Base-by-base conservation (phyloP, 1,140 invertebrate species). In the Cryptotermes secundus region DNA sequence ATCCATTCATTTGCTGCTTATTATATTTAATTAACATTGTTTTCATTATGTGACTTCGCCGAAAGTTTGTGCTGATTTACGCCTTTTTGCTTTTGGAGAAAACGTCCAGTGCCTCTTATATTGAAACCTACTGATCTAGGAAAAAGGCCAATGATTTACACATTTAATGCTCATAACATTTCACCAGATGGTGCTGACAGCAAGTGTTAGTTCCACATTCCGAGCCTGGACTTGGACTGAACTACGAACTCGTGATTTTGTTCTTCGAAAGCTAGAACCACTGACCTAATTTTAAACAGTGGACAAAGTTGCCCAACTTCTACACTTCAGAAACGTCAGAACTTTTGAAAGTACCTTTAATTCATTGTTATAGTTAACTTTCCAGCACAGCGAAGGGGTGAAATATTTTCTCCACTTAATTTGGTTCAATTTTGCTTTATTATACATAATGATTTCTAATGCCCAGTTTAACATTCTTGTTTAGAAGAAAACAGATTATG, bases 211-310 rank as follows among this genome's bases (percentile, higher is more conserved):
- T 24, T 59, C 53, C 24, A 19, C 53, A 59, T 59, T 59, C 53
- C 59, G 0, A 72, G 59, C 59, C 9, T 59, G 53, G 19, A 59
- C 53, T 59, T 19, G 19, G 53, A 26, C 3, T 31, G n/a, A n/a
- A 65, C 59, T n/a, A 31, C 59, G 1, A 72, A 72, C 59, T 72
- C 31, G 59, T 31, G 59, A 31, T 31, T n/a, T 72, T 72, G 59
- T 72, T 72, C 59, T 31, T 14, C 7, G 26, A 31, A 72, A 72
- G 26, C 31, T 6, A 31, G n/a, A 72, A 72, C 59, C 26, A n/a
- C n/a, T 72, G 59, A 72, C 59, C 59, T 72, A 72, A 72, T 72
- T 72, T 72, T 72, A 72, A 72, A 72, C 31, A 72, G 59, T 72
- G 59, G 59, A 72, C 59, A 72, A 72, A 72, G 59, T 72, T 72